phyloP scores from a whole-genome alignment of 2,113 vertebrate species.

The Zosterops japonicus region DNA sequence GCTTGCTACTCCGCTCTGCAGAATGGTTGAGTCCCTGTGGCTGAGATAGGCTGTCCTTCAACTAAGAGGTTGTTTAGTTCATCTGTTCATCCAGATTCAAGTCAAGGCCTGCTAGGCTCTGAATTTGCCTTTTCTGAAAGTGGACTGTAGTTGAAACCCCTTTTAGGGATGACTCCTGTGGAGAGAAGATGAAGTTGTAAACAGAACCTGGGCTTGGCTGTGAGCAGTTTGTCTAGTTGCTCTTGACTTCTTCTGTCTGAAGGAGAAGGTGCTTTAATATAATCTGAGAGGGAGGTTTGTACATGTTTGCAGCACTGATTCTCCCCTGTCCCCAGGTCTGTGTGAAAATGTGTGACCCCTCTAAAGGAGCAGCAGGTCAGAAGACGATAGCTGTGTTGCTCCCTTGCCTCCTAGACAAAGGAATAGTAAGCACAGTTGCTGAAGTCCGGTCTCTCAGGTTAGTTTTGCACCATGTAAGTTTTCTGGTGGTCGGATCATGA shows the following conservation, averaged over 20 bases:
- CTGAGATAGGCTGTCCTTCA: background rate
- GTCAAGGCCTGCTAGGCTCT: background rate
- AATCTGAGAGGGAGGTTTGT: background rate
- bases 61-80: accelerated
- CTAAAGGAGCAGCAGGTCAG: constrained; percentile 87
- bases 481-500: accelerated
- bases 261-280: background rate
- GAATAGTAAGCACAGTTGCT: constrained; percentile 90
- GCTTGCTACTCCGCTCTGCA: background rate
- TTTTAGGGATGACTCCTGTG: background rate
- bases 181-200: background rate
- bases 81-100: background rate
- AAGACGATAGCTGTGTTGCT: constrained; percentile 86
- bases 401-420: constrained; percentile 94
- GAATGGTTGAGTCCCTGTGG: background rate
- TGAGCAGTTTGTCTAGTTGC: background rate
- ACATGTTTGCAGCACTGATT: background rate
- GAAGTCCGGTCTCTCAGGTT: constrained; percentile 97
- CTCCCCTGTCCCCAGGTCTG: constrained; percentile 82
- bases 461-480: background rate
- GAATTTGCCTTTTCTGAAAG: background rate
- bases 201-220: background rate
- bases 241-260: background rate
- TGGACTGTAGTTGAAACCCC: background rate
- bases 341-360: constrained; percentile 93